Evolutionary conservation across 2,113 vertebrate genomes (phyloP).

Genomic region (Puntigrus tetrazona): DNA sequence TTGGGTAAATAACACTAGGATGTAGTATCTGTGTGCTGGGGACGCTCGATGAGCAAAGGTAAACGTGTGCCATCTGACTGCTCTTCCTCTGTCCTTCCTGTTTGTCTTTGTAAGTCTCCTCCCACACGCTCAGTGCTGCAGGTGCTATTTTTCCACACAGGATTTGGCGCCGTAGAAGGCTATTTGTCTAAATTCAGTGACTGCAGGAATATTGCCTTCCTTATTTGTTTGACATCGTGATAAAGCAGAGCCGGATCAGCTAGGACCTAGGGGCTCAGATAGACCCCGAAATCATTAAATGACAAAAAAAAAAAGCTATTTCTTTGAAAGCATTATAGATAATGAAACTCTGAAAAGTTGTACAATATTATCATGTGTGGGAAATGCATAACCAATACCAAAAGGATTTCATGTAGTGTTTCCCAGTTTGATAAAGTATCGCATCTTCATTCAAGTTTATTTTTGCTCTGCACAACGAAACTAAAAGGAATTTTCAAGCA

Average conservation of each 20-base stretch:
- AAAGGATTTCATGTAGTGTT: not conserved
- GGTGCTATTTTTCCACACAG: constrained; percentile 22
- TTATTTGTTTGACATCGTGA: constrained; percentile 7
- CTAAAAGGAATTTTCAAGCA: not conserved
- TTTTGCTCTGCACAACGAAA: not conserved
- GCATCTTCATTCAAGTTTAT: not conserved
- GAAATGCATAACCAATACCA: not conserved
- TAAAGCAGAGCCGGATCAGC: not conserved
- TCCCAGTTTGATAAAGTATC: not conserved
- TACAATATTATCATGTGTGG: not conserved
- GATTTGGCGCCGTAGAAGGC: constrained; percentile 4
- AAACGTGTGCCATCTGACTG: not conserved
- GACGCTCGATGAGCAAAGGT: not conserved
- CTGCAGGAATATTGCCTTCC: constrained; percentile 23
- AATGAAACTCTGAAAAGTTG: not conserved
- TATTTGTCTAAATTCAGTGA: constrained; percentile 36
- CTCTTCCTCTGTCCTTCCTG: constrained; percentile 16
- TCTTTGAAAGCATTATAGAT: constrained; percentile 7
- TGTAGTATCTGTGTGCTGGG: not conserved
- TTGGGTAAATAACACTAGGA: not conserved
- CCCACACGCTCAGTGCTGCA: not conserved
- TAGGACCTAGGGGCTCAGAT: not conserved
- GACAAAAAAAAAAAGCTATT: not conserved
- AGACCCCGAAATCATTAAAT: not conserved
- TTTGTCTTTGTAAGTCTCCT: constrained; percentile 8